Percentiles rank a stretch among this genome's conserved stretches.
phyloP scores from a whole-genome alignment of 2,888 invertebrate genomes.

The Drosophila putrida region DNA sequence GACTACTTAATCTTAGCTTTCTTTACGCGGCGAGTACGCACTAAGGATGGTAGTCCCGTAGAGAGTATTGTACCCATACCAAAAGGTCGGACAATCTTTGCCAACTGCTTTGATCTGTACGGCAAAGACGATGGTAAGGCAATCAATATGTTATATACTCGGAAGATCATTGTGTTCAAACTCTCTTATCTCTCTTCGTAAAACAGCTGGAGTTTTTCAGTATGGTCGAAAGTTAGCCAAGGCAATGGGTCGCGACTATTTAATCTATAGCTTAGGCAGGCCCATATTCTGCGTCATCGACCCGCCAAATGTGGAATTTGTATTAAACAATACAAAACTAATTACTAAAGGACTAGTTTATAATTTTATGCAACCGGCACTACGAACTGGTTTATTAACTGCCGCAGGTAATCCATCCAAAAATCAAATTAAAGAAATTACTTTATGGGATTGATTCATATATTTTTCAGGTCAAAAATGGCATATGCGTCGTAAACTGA shows the following conservation, averaged over 20 bases:
- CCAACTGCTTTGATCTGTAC: conserved; percentile 68
- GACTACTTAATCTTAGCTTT: conserved; percentile 47
- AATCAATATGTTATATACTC: not conserved
- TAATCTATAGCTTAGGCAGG: conserved; percentile 62
- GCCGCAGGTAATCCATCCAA: conserved; percentile 48
- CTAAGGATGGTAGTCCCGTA: conserved; percentile 63
- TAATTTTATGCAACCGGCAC: conserved; percentile 71
- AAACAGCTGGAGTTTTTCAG: conserved; percentile 55
- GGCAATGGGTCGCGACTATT: conserved; percentile 54
- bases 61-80: conserved; percentile 59
- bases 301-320: conserved; percentile 66
- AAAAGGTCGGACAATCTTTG: conserved; percentile 73
- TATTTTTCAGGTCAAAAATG: conserved; percentile 69
- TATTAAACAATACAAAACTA: conserved; percentile 69
- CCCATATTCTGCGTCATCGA: conserved; percentile 68
- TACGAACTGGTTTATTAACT: conserved; percentile 72
- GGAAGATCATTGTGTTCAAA: not conserved
- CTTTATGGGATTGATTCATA: not conserved
- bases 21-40: conserved; percentile 57
- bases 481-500: conserved; percentile 68
- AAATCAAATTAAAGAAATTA: no score
- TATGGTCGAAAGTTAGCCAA: conserved; percentile 46
- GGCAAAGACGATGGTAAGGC: conserved; percentile 48
- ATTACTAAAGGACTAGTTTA: conserved; percentile 74
- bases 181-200: not conserved